Evolutionary conservation across 2,797 vertebrate genomes (phyloP), one percentile per base, ranked within the genome.

Genomic region (Coracias cyanogaster): DNA sequence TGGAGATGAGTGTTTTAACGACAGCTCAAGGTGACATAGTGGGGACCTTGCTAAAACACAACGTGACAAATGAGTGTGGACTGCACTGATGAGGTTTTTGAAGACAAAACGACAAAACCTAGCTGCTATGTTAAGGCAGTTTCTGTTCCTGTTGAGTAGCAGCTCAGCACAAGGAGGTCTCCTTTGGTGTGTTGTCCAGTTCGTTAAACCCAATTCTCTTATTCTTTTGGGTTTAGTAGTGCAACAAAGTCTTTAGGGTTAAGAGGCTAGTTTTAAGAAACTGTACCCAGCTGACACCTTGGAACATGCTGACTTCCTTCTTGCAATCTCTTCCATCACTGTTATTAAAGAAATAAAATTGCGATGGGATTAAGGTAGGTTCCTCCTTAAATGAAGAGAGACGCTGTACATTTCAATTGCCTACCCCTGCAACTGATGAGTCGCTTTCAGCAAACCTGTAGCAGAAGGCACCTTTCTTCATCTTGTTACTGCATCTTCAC

Each of bases 81-180:
- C 81, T 88, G 80, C 43, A 43, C 0, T 6, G 73, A 81, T 55
- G 89, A 93, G 69, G 52, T 57, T 70, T 89, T 57, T 26, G 37
- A 79, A 89, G 87, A 93, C 86, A 48, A 87, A 89, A 65, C 15
- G 16, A 89, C 64, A 90, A 83, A 89, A 94, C 81, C 64, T 93
- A 90, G 95, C 93, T 96, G 93, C 95, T 96, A 14, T 93, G 81
- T 96, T 97, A 96, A 97, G 94, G 95, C 96, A 96, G 96, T 96
- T 94, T 96, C 78, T 96, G 78, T 94, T 96, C 67, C 81, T 85
- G 64, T 95, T 87, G 86, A 95, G 83, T 93, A 96, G 96, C 94
- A 96, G 94, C 96, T 96, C 92, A 96, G 95, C 90, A 92, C 69
- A 71, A 96, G 95, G 94, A 97, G 79, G 67, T 94, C 92, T 95